Conservation (phyloP, 2,113 vertebrate genomes). For the Chaetodon auriga region DNA sequence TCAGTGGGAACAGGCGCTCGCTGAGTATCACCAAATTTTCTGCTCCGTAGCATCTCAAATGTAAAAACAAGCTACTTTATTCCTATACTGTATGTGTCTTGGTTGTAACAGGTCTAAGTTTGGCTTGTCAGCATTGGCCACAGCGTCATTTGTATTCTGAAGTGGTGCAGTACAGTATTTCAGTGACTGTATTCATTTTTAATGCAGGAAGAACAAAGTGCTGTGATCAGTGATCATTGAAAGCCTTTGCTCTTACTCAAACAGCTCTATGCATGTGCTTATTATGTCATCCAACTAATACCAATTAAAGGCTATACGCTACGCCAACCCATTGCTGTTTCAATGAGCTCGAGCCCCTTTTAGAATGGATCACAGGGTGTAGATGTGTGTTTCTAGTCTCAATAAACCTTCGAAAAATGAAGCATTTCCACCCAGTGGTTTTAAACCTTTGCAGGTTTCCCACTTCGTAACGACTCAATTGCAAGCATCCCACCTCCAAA, state of each 20-base stretch:
- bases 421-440: slow-evolving; percentile 54
- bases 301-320: slow-evolving; percentile 60
- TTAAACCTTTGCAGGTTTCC: slow-evolving; percentile 56
- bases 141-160: slow-evolving; percentile 54
- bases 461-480: slow-evolving; percentile 63
- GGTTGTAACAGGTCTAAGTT: slow-evolving; percentile 9
- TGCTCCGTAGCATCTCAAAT: slow-evolving; percentile 8
- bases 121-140: background rate
- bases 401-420: slow-evolving; percentile 61
- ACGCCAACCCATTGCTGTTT: slow-evolving; percentile 43
- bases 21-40: slow-evolving; percentile 2
- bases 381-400: slow-evolving; percentile 37
- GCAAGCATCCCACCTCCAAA: slow-evolving; percentile 33
- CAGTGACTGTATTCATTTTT: slow-evolving; percentile 50
- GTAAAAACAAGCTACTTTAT: background rate
- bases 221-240: slow-evolving; percentile 52
- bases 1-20: background rate
- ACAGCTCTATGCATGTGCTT: slow-evolving; percentile 44
- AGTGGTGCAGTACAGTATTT: slow-evolving; percentile 35
- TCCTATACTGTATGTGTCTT: slow-evolving; percentile 5
- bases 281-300: slow-evolving; percentile 66
- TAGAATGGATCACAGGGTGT: slow-evolving; percentile 46
- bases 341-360: slow-evolving; percentile 46
- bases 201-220: slow-evolving; percentile 52
- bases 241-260: slow-evolving; percentile 57